A percentile compares a stretch with the other conserved stretches of the same genome.
Conservation (phyloP, 2,113 vertebrate species). For the Oceanites oceanicus region DNA sequence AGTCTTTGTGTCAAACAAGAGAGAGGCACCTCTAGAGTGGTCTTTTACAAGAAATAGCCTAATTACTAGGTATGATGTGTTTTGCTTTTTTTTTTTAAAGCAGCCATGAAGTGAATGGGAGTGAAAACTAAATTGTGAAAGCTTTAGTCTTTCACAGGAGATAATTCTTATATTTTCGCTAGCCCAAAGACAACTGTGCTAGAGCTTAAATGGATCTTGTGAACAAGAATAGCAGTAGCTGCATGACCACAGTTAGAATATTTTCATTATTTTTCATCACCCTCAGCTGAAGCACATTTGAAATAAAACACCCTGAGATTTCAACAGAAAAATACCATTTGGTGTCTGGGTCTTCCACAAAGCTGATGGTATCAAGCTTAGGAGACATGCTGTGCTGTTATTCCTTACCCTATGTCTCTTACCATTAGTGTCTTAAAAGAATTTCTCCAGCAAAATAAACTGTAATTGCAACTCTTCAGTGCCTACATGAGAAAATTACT, state of each 20-base stretch:
- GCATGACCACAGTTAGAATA: background rate
- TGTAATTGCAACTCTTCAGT: constrained; percentile 40
- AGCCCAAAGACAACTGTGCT: background rate
- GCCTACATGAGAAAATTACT: constrained; percentile 58
- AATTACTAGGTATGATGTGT: background rate
- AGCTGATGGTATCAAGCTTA: background rate
- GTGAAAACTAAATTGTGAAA: background rate
- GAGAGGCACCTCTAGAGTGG: accelerated
- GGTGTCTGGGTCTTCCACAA: background rate
- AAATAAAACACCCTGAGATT: background rate
- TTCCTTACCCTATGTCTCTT: constrained; percentile 13
- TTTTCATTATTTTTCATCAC: constrained; percentile 19
- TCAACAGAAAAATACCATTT: background rate
- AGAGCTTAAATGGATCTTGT: background rate
- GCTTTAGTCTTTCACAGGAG: background rate
- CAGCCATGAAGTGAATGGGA: background rate
- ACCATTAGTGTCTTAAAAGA: constrained; percentile 38
- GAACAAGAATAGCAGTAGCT: background rate
- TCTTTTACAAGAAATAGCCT: background rate
- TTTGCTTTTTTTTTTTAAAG: background rate
- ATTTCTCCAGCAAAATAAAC: constrained; percentile 31
- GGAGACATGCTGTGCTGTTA: constrained; percentile 23
- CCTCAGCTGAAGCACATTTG: background rate
- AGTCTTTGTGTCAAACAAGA: background rate
- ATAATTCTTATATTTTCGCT: background rate